Percentiles rank a stretch among this genome's conserved stretches.
These are phyloP conservation scores for Machaerirhynchus nigripectus DNA, from an alignment of 2,113 vertebrate genomes.

Conservation along the genomic window DNA sequence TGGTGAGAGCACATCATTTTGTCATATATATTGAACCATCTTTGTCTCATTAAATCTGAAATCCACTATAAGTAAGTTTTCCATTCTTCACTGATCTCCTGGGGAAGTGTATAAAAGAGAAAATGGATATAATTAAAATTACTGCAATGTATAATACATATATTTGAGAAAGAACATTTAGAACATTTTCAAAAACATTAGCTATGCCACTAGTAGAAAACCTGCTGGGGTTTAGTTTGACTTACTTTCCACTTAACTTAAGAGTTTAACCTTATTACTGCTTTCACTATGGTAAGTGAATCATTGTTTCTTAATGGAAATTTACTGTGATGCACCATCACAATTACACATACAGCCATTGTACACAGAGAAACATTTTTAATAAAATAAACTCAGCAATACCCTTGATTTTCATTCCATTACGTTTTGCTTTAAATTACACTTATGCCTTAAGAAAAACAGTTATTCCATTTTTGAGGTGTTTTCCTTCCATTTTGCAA, in stretches of 20 bases:
- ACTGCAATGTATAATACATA: slow-evolving; percentile 45
- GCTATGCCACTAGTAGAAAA: slow-evolving; percentile 29
- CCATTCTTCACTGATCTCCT: slow-evolving; percentile 53
- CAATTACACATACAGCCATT: not conserved
- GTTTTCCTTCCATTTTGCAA: not conserved
- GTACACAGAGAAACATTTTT: slow-evolving; percentile 1
- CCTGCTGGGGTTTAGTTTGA: slow-evolving; percentile 58
- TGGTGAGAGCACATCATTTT: slow-evolving; percentile 12
- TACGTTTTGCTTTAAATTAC: slow-evolving; percentile 35
- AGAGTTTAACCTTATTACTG: slow-evolving; percentile 49
- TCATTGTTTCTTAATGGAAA: slow-evolving; percentile 51
- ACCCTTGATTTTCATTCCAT: not conserved
- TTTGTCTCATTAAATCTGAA: slow-evolving; percentile 65
- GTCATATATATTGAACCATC: slow-evolving; percentile 30
- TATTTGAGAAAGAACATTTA: slow-evolving; percentile 54
- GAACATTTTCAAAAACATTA: slow-evolving; percentile 61
- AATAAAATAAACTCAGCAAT: not conserved
- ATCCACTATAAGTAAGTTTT: slow-evolving; percentile 53
- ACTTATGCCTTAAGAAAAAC: not conserved
- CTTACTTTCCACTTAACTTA: slow-evolving; percentile 52
- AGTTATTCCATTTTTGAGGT: not conserved
- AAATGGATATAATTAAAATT: slow-evolving; percentile 66
- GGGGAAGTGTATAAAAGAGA: slow-evolving; percentile 50
- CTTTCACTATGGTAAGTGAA: slow-evolving; percentile 23
- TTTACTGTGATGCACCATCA: not conserved